A percentile compares a stretch with the other conserved stretches of the same genome.
phyloP scores from a whole-genome alignment of 2,797 vertebrate species.

The Aplochiton taeniatus region DNA sequence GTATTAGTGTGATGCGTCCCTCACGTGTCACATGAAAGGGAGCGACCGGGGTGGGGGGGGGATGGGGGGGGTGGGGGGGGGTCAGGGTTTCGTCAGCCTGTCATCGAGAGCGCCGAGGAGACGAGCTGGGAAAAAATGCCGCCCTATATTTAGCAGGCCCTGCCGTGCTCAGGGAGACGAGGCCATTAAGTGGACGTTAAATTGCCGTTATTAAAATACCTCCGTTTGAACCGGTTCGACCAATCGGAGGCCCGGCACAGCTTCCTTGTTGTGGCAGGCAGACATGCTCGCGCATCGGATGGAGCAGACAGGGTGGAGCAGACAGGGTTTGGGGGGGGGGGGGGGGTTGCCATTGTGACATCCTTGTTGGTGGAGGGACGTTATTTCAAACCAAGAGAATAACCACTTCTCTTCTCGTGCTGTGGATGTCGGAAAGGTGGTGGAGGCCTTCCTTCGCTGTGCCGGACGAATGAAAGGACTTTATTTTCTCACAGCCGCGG shows the following conservation, averaged over 20 bases:
- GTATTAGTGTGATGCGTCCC: conserved; percentile 57
- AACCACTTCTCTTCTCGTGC: conserved; percentile 18
- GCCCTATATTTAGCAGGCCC: conserved; percentile 67
- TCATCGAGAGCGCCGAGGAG: conserved; percentile 38
- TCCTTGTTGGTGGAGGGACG: neutral
- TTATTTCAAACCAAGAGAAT: neutral
- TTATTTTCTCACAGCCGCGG: too few species aligned
- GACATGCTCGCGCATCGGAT: neutral
- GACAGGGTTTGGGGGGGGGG: neutral
- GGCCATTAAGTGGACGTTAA: conserved; percentile 52
- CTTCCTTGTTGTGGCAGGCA: conserved; percentile 1
- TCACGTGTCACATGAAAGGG: conserved; percentile 73
- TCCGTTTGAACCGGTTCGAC: conserved; percentile 22
- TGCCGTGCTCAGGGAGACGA: conserved; percentile 56
- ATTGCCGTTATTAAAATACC: conserved; percentile 67
- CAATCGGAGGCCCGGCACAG: conserved; percentile 7
- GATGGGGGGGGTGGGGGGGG: too few species aligned
- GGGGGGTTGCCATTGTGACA: neutral
- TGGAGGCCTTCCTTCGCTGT: too few species aligned
- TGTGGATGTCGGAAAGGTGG: neutral
- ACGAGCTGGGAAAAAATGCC: conserved; percentile 53
- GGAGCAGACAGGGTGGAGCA: neutral
- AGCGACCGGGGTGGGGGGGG: too few species aligned
- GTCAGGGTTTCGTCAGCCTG: conserved; percentile 64
- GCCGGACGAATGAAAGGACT: too few species aligned